Evolutionary conservation across 1,140 invertebrate genomes (phyloP).

Genomic region (Pachypsylla venusta): DNA sequence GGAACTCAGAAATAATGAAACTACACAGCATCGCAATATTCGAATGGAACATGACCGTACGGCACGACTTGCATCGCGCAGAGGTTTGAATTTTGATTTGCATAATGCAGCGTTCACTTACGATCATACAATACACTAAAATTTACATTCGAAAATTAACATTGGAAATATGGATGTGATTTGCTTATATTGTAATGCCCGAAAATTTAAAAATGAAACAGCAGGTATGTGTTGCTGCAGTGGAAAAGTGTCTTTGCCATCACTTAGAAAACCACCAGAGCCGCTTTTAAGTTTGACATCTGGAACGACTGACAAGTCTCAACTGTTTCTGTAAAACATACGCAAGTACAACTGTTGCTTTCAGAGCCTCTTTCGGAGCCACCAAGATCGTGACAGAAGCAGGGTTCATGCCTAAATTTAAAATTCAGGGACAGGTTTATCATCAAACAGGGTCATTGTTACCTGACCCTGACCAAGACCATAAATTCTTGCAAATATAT

Average conservation of each 20-base stretch:
- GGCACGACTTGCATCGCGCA: no score
- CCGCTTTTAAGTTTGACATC: conserved; percentile 15
- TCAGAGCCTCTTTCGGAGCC: conserved; percentile 31
- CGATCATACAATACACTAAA: background rate
- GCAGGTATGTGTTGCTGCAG: conserved; percentile 24
- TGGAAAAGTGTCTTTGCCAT: conserved; percentile 20
- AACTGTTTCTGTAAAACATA: conserved; percentile 8
- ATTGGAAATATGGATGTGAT: conserved; percentile 22
- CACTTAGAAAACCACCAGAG: conserved; percentile 18
- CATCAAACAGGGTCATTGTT: conserved; percentile 29
- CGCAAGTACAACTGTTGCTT: conserved; percentile 29
- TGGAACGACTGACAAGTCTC: background rate
- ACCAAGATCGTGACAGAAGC: conserved; percentile 24
- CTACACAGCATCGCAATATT: no score
- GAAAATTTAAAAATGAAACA: conserved; percentile 28
- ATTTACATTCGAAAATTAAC: background rate
- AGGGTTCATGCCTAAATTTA: conserved; percentile 29
- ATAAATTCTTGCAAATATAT: conserved; percentile 13
- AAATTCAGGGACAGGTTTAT: conserved; percentile 33
- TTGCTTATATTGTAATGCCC: conserved; percentile 25
- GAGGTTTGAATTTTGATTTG: no score
- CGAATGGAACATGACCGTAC: no score
- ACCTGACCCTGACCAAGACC: conserved; percentile 16
- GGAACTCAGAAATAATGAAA: no score
- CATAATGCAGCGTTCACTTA: background rate